Evolutionary conservation across 2,797 vertebrate species (phyloP).

Genomic region (Manis crassicaudata): DNA sequence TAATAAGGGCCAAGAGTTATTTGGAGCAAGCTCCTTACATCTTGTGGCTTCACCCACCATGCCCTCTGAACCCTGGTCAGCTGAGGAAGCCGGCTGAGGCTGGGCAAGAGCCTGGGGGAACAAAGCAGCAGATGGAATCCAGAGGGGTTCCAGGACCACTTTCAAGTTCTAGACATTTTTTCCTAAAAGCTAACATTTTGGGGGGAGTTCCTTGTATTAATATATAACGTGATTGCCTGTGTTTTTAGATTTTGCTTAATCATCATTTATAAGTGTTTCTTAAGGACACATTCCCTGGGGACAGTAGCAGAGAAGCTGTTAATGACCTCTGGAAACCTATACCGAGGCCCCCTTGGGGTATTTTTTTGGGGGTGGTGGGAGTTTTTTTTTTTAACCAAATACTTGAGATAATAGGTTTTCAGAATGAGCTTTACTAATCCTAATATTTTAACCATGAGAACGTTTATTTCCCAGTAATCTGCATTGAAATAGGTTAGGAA

Average conservation of each 20-base stretch:
- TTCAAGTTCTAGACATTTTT: constrained; percentile 23
- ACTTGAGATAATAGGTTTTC: neutral
- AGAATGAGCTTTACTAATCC: neutral
- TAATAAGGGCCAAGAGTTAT: neutral
- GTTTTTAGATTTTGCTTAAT: constrained; percentile 3
- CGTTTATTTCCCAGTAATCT: neutral
- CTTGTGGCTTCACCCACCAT: neutral
- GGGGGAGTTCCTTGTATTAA: neutral
- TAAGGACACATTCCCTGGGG: neutral
- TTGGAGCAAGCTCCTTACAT: neutral
- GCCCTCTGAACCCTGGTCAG: neutral
- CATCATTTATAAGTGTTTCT: neutral
- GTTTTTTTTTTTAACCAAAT: neutral
- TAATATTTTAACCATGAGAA: neutral
- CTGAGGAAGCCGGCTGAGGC: neutral
- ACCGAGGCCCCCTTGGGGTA: neutral
- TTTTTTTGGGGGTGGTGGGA: neutral
- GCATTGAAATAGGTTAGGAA: neutral
- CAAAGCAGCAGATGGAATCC: neutral
- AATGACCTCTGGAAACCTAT: neutral
- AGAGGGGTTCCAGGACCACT: neutral
- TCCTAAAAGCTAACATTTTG: neutral
- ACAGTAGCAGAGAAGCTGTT: neutral
- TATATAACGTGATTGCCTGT: neutral
- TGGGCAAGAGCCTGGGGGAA: neutral